These are phyloP conservation scores for Lagocephalus sceleratus DNA, from an alignment of 2,797 vertebrate genomes.

Conservation along the genomic window DNA sequence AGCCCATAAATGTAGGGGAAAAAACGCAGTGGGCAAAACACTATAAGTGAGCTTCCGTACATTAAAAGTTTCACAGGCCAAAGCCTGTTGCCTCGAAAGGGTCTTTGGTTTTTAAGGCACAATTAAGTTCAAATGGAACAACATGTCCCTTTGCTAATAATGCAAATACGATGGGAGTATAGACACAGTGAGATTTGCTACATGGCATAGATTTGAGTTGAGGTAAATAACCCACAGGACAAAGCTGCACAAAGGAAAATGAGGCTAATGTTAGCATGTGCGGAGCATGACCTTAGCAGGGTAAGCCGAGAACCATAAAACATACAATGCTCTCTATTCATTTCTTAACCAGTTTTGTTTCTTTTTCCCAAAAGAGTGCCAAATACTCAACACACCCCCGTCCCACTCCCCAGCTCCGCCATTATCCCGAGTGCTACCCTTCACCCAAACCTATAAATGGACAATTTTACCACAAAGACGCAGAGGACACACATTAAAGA, in stretches of 20 bases:
- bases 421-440: constrained; percentile 65
- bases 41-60: constrained; percentile 40
- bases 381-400: constrained; percentile 55
- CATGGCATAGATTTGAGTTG: not conserved
- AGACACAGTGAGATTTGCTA: constrained; percentile 7
- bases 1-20: constrained; percentile 49
- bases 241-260: constrained; percentile 38
- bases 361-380: constrained; percentile 64
- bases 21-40: constrained; percentile 40
- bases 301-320: constrained; percentile 57
- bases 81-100: constrained; percentile 24
- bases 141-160: not conserved
- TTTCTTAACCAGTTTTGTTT: constrained; percentile 42
- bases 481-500: constrained; percentile 66
- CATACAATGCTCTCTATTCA: constrained; percentile 67
- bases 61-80: constrained; percentile 48
- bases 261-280: constrained; percentile 43
- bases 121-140: constrained; percentile 18
- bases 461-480: constrained; percentile 65
- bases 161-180: not conserved
- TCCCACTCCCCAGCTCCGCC: constrained; percentile 44
- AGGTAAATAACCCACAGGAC: constrained; percentile 21
- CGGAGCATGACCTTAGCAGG: constrained; percentile 51
- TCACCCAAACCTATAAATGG: constrained; percentile 70
- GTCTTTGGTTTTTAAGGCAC: constrained; percentile 43